These are phyloP conservation scores for Smutsia temminckii DNA, from an alignment of 2,797 vertebrate genomes.

Conservation along the genomic window DNA sequence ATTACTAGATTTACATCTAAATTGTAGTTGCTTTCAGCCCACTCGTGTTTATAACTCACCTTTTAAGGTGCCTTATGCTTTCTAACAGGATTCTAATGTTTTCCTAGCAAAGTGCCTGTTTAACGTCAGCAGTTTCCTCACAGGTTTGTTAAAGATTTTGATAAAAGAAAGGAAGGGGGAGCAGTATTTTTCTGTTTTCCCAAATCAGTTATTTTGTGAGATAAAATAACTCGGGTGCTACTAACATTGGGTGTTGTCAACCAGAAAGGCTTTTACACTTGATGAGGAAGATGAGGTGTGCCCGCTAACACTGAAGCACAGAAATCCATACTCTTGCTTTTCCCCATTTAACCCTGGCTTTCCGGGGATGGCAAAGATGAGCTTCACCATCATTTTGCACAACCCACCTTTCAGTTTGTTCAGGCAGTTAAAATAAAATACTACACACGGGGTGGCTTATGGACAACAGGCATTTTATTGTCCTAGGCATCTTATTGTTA, in stretches of 20 bases:
- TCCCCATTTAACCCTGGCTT: neutral
- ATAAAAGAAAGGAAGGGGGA: neutral
- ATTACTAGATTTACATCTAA: neutral
- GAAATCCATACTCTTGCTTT: neutral
- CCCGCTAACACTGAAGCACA: neutral
- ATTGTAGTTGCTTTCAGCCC: neutral
- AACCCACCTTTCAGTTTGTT: no score
- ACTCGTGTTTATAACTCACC: neutral
- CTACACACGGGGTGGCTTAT: neutral
- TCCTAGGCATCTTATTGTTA: neutral
- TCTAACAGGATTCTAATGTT: neutral
- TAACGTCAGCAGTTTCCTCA: neutral
- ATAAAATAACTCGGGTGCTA: neutral
- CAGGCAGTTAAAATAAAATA: neutral
- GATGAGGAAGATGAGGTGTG: accelerated
- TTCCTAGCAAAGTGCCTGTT: neutral
- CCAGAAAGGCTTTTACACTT: neutral
- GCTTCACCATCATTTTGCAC: no score
- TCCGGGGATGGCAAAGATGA: neutral
- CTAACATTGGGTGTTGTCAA: neutral
- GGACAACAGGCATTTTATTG: accelerated
- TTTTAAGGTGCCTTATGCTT: neutral
- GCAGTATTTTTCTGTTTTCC: neutral
- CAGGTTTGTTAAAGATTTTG: neutral
- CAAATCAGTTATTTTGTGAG: neutral